Conservation (phyloP, 2,797 vertebrate species). For the Aythya fuligula region DNA sequence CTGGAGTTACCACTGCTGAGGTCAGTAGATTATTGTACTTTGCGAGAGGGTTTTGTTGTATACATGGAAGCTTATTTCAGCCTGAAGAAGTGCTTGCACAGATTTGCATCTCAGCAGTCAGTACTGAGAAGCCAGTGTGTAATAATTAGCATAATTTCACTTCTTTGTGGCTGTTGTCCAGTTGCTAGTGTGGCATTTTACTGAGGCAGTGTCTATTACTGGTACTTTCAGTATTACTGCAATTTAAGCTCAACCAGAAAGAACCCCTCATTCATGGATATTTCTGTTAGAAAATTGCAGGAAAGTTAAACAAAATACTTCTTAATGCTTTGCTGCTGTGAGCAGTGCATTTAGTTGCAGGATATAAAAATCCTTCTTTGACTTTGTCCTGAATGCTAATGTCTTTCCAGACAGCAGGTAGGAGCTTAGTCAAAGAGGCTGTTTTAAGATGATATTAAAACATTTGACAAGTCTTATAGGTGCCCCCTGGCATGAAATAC, state of each 20-base stretch:
- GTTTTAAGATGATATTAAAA: not conserved
- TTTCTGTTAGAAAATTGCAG: not conserved
- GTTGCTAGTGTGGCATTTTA: not conserved
- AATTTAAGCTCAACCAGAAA: not conserved
- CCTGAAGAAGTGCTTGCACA: not conserved
- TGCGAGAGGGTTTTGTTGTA: not conserved
- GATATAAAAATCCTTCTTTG: not conserved
- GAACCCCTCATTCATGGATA: not conserved
- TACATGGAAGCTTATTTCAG: not conserved
- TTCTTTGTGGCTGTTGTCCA: not conserved
- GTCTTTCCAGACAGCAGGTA: not conserved
- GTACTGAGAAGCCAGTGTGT: not conserved
- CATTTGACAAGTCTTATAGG: not conserved
- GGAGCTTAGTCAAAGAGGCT: conserved; percentile 19
- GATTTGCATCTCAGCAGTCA: not conserved
- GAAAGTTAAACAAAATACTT: not conserved
- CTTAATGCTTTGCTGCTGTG: not conserved
- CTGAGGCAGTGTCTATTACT: not conserved
- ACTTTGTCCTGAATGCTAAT: not conserved
- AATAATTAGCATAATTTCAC: not conserved
- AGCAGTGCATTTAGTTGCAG: not conserved
- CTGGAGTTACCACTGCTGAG: not conserved
- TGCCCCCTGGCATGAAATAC: not conserved
- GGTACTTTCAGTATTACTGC: not conserved
- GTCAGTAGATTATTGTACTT: not conserved